Evolutionary conservation across 1,140 invertebrate genomes (phyloP), one percentile per base, ranked within the genome.

Genomic region (Bicyclus anynana): DNA sequence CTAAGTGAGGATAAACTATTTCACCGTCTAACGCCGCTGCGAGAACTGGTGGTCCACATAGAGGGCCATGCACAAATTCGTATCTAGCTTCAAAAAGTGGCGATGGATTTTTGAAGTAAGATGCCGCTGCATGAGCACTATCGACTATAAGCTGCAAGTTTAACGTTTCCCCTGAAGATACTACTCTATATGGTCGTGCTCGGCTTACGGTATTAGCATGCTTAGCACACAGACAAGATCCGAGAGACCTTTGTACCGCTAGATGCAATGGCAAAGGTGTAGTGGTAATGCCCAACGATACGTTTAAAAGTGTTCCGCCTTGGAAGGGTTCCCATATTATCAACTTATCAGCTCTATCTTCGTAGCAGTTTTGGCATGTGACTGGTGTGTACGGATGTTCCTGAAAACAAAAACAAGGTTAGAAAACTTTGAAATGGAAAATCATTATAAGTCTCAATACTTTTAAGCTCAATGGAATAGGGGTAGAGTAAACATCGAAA

Each of bases 11-110:
- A 76, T 96, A 96, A 49, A 95, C 93, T 10, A 96, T 93, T 76
- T 96, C 95, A 0, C 95, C 95, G 67, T 97, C 95, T 2, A 94
- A 92, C 2, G 92, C 91, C 0, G 95, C 93, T 10, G 93, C 91
- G 27, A 97, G 78, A 1, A 95, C 91, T 0, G 95, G 92, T 2
- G 95, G 95, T 0, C 96, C 96, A 74, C 96, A 97, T 0, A 97
- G 86, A 1, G 95, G 95, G 13, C 95, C 94, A 62, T 97, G 96
- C 5, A 96, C 94, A 74, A 97, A 97, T 76, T 96, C 94, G 73
- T 95, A 97, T 5, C 90, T 92, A 0, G 95, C 95, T 80, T 96
- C 93, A 72, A 97, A 97, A 0, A 97, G 89, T 0, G 95, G 93
- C 23, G 91, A 90, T 5, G 92, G 90, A 63, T 95, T 94, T 78